Percentiles rank a stretch among this genome's conserved stretches.
These are phyloP conservation scores for Drosophila leontia DNA, from an alignment of 1,140 invertebrate species.

Conservation along the genomic window DNA sequence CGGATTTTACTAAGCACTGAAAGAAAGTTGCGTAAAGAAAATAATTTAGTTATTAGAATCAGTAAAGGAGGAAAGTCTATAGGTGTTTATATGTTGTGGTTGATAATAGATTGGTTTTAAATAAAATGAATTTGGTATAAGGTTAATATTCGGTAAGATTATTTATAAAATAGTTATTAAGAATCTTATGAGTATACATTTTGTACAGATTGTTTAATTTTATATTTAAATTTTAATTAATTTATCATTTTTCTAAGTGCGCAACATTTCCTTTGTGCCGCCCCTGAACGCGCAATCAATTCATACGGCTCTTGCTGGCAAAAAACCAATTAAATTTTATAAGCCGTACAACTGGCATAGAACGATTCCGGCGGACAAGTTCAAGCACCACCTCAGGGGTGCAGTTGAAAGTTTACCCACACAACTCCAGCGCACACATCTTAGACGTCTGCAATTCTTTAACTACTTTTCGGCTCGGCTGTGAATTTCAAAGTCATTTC, in stretches of 20 bases:
- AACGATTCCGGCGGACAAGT: conserved; percentile 51
- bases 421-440: conserved; percentile 11
- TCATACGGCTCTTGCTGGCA: conserved; percentile 42
- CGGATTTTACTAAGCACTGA: not conserved
- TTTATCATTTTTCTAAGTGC: not conserved
- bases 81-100: no score
- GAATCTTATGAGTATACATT: not conserved
- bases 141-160: not conserved
- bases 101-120: no score
- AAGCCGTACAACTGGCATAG: conserved; percentile 68
- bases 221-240: no score
- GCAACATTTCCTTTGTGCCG: not conserved
- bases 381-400: conserved; percentile 53
- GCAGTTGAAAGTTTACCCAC: conserved; percentile 67
- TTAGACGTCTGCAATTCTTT: conserved; percentile 60
- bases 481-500: conserved; percentile 56
- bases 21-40: not conserved
- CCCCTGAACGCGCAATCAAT: conserved; percentile 60
- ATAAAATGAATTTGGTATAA: no score
- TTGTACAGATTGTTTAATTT: not conserved
- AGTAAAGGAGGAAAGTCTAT: not conserved
- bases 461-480: conserved; percentile 66
- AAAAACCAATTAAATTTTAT: conserved; percentile 82
- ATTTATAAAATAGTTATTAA: not conserved
- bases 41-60: not conserved